phyloP scores from a whole-genome alignment of 2,113 vertebrate genomes.

The Hydropotes inermis region DNA sequence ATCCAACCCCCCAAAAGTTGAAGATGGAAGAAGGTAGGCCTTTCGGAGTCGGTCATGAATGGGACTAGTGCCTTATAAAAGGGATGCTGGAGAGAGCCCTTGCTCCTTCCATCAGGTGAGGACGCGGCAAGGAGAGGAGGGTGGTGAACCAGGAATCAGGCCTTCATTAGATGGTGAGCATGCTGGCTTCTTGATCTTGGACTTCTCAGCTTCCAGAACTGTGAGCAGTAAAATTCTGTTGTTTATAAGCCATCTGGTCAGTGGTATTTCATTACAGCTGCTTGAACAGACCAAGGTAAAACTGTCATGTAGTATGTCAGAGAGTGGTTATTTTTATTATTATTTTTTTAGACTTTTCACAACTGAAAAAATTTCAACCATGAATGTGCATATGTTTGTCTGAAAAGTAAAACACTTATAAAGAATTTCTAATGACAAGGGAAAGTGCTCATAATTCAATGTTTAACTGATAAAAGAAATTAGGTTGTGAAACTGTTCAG shows the following conservation, averaged over 20 bases:
- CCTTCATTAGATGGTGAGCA: rapidly evolving
- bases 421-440: not conserved
- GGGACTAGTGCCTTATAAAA: not conserved
- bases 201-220: not conserved
- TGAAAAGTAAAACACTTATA: not conserved
- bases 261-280: not conserved
- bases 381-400: not conserved
- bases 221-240: not conserved
- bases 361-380: not conserved
- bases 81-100: not conserved
- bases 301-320: not conserved
- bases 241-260: not conserved
- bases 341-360: not conserved
- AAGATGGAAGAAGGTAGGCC: not conserved
- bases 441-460: not conserved
- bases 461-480: not conserved
- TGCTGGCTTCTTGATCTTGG: not conserved
- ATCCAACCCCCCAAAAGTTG: not conserved
- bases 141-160: not conserved
- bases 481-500: not conserved
- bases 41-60: not conserved
- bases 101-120: not conserved
- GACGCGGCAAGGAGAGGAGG: not conserved
- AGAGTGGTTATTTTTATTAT: not conserved
- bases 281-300: not conserved